Base-by-base conservation (phyloP, 2,888 invertebrate species). In the Sarcophaga caerulescens region DNA sequence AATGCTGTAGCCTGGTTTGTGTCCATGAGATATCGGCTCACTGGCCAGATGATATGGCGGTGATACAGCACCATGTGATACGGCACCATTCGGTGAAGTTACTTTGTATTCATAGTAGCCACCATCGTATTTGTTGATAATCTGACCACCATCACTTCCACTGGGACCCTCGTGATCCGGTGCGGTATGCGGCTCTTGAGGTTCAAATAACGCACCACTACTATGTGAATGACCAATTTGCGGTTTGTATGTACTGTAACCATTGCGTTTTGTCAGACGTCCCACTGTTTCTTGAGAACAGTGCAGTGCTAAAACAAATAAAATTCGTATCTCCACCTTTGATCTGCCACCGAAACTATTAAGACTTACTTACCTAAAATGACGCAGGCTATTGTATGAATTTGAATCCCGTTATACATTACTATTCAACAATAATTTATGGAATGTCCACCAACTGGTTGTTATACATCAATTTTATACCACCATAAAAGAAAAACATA, bases 1-100 rank as follows among this genome's bases (percentile, higher is more conserved):
- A 17, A 92, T 91, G 86, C 92, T 93, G 52, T 92, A 92, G 8
- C 92, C 92, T 1, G 88, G 52, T 5, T 89, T 90, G 35, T 84
- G 84, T 11, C 88, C 78, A 5, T 73, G 75, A 3, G 87, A 80
- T 10, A 52, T 45, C 1, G 76, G 70, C 25, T 88, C 85, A 81
- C 83, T 85, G 19, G 57, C 76, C 14, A 86, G 10, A 75, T 78
- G 85, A 52, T 85, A 85, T 0, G 85, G 47, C 0, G 71, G n/a
- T 14, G 75, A 62, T 14, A 21, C 59, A 19, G 23, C 76, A 60
- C 23, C 66, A 19, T 52, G 44, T 65, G 81, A 65, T 4, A 66
- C 3, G 14, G 35, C 60, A 2, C 70, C 76, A 65, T 63, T 79
- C 0, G 85, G 69, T 12, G 81, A 52, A 1, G 73, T 68, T 57